phyloP scores from a whole-genome alignment of 1,140 invertebrate genomes.

The Globodera ellingtonae region DNA sequence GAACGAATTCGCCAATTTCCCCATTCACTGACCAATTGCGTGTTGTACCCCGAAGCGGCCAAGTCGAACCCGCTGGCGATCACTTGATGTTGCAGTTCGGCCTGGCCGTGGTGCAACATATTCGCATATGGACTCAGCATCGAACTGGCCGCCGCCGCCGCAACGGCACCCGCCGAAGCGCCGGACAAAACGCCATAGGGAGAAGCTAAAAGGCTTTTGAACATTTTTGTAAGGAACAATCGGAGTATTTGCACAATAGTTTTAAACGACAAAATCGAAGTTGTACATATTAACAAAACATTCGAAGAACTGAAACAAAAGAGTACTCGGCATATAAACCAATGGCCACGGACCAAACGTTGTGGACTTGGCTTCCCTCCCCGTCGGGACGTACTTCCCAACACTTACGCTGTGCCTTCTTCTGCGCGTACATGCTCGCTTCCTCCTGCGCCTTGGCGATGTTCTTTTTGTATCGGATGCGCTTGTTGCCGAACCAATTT shows the following conservation, averaged over 20 bases:
- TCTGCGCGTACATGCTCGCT: slow-evolving; percentile 97
- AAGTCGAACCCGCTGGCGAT: slow-evolving; percentile 41
- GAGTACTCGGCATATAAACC: slow-evolving; percentile 10
- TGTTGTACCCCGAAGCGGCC: slow-evolving; percentile 39
- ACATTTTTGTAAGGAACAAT: slow-evolving; percentile 12
- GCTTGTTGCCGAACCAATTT: slow-evolving; percentile 98
- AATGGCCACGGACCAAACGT: slow-evolving; percentile 2
- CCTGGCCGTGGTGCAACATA: slow-evolving; percentile 34
- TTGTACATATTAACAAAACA: too few species aligned
- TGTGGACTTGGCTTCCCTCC: background rate
- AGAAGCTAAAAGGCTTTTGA: slow-evolving; percentile 36
- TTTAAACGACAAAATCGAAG: background rate
- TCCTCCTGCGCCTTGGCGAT: slow-evolving; percentile 99
- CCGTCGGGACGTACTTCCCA: background rate
- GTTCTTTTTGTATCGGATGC: slow-evolving; percentile 99
- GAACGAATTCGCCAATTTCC: background rate
- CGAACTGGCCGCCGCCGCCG: slow-evolving; percentile 46
- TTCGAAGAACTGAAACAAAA: too few species aligned
- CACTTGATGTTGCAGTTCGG: slow-evolving; percentile 32
- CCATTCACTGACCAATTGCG: slow-evolving; percentile 30
- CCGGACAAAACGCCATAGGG: slow-evolving; percentile 55
- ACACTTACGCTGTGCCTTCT: slow-evolving; percentile 72
- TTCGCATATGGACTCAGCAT: slow-evolving; percentile 44
- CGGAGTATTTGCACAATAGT: background rate
- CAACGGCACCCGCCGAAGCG: slow-evolving; percentile 41